A percentile compares a stretch with the other conserved stretches of the same genome.
phyloP scores from a whole-genome alignment of 2,888 invertebrate genomes.

The Eugnorisma glareosa region DNA sequence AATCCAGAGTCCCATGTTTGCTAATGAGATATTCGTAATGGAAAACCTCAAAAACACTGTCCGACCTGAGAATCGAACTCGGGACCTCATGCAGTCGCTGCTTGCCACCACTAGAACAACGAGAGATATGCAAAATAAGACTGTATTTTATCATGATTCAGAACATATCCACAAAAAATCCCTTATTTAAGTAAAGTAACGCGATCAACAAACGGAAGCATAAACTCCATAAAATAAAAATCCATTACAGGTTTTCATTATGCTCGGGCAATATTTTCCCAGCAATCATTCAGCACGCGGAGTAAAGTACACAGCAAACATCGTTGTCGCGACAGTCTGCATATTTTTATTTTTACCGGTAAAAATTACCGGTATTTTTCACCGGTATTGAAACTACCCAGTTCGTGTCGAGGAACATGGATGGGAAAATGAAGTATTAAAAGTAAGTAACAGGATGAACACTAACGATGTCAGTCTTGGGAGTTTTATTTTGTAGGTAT shows the following conservation, averaged over 20 bases:
- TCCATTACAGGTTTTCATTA: constrained; percentile 56
- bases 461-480: constrained; percentile 28
- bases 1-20: too few species aligned
- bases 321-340: constrained; percentile 39
- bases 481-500: background rate
- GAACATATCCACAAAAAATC: background rate
- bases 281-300: constrained; percentile 50
- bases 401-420: constrained; percentile 55
- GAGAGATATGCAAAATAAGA: background rate
- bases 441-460: constrained; percentile 12
- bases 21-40: too few species aligned
- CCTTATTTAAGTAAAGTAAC: background rate
- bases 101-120: too few species aligned
- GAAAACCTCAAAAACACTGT: too few species aligned
- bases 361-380: constrained; percentile 43
- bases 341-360: constrained; percentile 48
- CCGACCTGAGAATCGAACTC: too few species aligned
- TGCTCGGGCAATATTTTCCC: constrained; percentile 58
- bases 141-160: background rate
- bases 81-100: too few species aligned
- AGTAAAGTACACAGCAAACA: constrained; percentile 61
- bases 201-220: background rate
- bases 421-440: constrained; percentile 55
- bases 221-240: constrained; percentile 33
- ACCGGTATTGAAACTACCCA: constrained; percentile 49